Evolutionary conservation across 2,797 vertebrate species (phyloP).

Genomic region (Smutsia gigantea): DNA sequence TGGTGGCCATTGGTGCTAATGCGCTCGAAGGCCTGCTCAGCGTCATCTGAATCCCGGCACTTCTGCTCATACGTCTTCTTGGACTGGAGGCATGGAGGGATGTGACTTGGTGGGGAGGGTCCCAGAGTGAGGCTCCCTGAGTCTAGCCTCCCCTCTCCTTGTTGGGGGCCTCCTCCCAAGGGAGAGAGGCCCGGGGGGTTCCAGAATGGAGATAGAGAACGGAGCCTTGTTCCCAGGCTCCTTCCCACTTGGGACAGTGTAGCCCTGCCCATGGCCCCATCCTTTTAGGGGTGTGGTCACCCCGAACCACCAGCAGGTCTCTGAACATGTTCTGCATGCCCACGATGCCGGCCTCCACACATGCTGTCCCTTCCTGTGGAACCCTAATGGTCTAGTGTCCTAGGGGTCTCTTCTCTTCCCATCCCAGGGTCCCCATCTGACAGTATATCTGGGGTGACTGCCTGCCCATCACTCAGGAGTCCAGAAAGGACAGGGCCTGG

Average conservation of each 20-base stretch:
- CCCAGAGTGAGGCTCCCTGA: neutral
- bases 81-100: conserved; percentile 85
- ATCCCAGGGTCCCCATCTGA: neutral
- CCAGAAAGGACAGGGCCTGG: neutral
- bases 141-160: neutral
- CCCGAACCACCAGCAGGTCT: neutral
- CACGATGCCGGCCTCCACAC: neutral
- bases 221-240: neutral
- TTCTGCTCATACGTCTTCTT: conserved; percentile 94
- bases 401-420: neutral
- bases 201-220: neutral
- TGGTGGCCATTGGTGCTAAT: conserved; percentile 86
- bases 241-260: neutral
- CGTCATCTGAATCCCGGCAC: conserved; percentile 94
- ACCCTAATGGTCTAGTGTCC: neutral
- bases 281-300: neutral
- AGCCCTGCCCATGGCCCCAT: accelerated
- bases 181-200: neutral
- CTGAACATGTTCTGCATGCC: neutral
- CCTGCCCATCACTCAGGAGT: neutral
- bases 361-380: accelerated
- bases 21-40: conserved; percentile 90
- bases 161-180: neutral
- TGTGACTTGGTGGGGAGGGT: neutral
- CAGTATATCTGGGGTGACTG: neutral